Conservation (phyloP, 2,113 vertebrate genomes). For the Pollachius pollachius region DNA sequence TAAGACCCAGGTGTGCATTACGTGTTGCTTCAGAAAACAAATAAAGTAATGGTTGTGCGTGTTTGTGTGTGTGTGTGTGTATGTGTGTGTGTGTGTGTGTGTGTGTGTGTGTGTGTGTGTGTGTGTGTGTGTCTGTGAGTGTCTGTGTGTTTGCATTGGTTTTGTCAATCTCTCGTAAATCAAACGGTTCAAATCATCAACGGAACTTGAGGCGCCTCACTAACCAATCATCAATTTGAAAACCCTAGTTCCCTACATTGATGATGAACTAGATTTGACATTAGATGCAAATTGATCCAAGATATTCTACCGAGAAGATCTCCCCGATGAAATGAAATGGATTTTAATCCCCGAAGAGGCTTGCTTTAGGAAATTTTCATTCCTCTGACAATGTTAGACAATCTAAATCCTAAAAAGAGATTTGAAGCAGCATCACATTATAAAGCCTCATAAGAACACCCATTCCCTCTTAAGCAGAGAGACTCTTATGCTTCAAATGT, state of each 20-base stretch:
- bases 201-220: no score
- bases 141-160: not conserved
- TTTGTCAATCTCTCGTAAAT: no score
- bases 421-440: no score
- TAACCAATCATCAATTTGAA: not conserved
- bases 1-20: no score
- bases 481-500: no score
- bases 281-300: conserved; percentile 1
- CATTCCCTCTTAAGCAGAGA: no score
- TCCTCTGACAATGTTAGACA: conserved; percentile 20
- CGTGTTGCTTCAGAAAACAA: no score
- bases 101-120: not conserved
- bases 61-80: no score
- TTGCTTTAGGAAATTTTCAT: conserved; percentile 36
- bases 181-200: no score
- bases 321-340: conserved; percentile 22
- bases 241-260: not conserved
- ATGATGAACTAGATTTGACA: not conserved
- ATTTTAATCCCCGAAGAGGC: conserved; percentile 43
- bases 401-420: conserved; percentile 22
- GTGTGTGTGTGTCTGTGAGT: not conserved
- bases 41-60: no score
- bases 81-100: no score
- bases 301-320: conserved; percentile 42
- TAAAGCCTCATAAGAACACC: no score